Percentiles rank a stretch among this genome's conserved stretches.
Evolutionary conservation across 1,140 invertebrate genomes (phyloP).

Genomic region (Dendroctonus ponderosae): DNA sequence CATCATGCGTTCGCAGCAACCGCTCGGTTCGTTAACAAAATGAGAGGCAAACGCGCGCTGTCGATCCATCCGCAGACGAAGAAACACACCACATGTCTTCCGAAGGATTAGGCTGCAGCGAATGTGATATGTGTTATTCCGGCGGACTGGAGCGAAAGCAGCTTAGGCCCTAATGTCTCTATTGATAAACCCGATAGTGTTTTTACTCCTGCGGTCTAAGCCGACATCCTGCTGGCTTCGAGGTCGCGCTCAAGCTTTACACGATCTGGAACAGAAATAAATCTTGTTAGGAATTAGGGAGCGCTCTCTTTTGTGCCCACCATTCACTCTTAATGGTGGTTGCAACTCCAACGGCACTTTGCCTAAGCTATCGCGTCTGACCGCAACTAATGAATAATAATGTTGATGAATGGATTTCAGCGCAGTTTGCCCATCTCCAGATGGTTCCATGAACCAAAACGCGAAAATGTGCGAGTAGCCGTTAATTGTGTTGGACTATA

Average conservation of each 20-base stretch:
- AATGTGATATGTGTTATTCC: conserved; percentile 19
- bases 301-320: too few relatives aligned
- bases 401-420: too few relatives aligned
- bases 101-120: conserved; percentile 12
- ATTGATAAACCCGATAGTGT: conserved; percentile 24
- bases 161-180: conserved; percentile 11
- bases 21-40: background rate
- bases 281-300: background rate
- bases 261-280: conserved; percentile 6
- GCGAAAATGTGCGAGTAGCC: too few relatives aligned
- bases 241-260: conserved; percentile 1
- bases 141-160: background rate
- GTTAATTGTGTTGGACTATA: too few relatives aligned
- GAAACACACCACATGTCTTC: conserved; percentile 21
- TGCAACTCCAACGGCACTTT: too few relatives aligned
- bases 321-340: too few relatives aligned
- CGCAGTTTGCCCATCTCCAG: background rate
- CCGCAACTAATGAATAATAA: too few relatives aligned
- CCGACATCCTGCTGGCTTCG: conserved; percentile 9
- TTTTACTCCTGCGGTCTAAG: conserved; percentile 6
- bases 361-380: too few relatives aligned
- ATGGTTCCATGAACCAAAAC: too few relatives aligned
- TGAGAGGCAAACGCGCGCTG: background rate
- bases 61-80: conserved; percentile 4
- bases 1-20: conserved; percentile 17